These are phyloP conservation scores for Myotis lucifugus DNA, from an alignment of 2,113 vertebrate genomes.

Conservation along the genomic window DNA sequence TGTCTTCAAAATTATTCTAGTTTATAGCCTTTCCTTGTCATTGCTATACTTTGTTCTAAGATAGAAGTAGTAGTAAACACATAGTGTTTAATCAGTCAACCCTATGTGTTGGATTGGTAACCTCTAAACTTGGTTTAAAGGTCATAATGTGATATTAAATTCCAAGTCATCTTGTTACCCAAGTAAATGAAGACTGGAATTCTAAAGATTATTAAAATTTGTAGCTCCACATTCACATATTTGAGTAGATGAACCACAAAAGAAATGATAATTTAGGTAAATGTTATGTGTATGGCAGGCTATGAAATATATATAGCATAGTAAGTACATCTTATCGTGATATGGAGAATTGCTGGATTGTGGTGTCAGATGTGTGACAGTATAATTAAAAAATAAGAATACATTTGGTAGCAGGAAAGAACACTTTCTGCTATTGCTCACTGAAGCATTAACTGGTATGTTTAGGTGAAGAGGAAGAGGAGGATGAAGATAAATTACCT, in stretches of 20 bases:
- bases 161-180: not conserved
- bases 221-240: not conserved
- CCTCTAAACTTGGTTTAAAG: not conserved
- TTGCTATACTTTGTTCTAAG: not conserved
- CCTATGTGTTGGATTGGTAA: not conserved
- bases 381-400: slow-evolving; percentile 6
- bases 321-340: not conserved
- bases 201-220: not conserved
- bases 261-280: not conserved
- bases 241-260: not conserved
- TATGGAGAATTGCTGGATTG: not conserved
- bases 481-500: slow-evolving; percentile 76
- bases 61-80: not conserved
- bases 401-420: not conserved
- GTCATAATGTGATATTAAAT: not conserved
- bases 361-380: not conserved
- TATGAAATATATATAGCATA: not conserved
- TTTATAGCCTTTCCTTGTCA: not conserved
- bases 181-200: slow-evolving; percentile 27
- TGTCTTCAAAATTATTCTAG: slow-evolving; percentile 16
- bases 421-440: not conserved
- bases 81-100: not conserved
- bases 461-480: slow-evolving; percentile 75
- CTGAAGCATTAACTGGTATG: not conserved
- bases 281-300: not conserved